Evolutionary conservation across 2,797 vertebrate genomes (phyloP).

Genomic region (Ptychobarbus kaznakovi): DNA sequence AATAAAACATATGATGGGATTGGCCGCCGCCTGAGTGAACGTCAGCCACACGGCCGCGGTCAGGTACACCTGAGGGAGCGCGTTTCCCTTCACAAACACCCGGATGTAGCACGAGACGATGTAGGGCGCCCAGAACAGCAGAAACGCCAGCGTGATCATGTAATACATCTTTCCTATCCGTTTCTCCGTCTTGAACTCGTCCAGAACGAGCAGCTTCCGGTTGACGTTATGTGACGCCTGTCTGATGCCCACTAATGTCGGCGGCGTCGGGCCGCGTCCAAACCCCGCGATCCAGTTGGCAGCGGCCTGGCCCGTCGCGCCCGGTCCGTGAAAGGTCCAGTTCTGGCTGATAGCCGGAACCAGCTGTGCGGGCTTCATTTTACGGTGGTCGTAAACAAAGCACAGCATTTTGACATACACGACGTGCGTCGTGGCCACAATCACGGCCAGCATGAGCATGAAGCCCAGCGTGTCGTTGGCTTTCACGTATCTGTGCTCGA

Average conservation of each 20-base stretch:
- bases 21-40: slow-evolving; percentile 92
- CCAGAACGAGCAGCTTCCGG: slow-evolving; percentile 91
- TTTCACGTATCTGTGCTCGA: slow-evolving; percentile 94
- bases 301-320: slow-evolving; percentile 93
- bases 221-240: slow-evolving; percentile 84
- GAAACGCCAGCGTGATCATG: slow-evolving; percentile 91
- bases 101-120: slow-evolving; percentile 92
- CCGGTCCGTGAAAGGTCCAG: slow-evolving; percentile 97
- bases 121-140: slow-evolving; percentile 93
- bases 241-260: slow-evolving; percentile 93
- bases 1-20: slow-evolving; percentile 93
- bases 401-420: slow-evolving; percentile 94
- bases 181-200: slow-evolving; percentile 97
- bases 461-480: slow-evolving; percentile 95
- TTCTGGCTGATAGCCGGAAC: slow-evolving; percentile 96
- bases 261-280: slow-evolving; percentile 92
- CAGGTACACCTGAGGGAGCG: slow-evolving; percentile 90
- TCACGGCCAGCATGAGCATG: slow-evolving; percentile 92
- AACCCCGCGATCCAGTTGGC: slow-evolving; percentile 98
- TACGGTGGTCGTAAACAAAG: slow-evolving; percentile 95
- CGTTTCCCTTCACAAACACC: slow-evolving; percentile 85
- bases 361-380: slow-evolving; percentile 95
- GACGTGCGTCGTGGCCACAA: slow-evolving; percentile 90
- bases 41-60: slow-evolving; percentile 95
- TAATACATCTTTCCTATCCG: slow-evolving; percentile 97